Evolutionary conservation across 2,113 vertebrate species (phyloP).

Genomic region (Danionella cerebrum): DNA sequence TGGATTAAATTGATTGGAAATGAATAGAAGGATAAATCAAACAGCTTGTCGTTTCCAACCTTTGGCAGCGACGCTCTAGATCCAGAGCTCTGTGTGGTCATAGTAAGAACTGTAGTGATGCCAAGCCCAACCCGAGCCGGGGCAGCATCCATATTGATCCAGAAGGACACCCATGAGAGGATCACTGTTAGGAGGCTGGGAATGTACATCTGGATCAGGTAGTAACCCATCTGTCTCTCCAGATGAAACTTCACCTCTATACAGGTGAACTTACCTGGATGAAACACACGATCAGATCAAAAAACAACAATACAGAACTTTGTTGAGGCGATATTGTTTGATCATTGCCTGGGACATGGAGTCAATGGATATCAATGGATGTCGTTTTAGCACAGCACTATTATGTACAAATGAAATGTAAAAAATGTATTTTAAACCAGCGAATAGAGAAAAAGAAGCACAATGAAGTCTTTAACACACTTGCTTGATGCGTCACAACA

Average conservation of each 20-base stretch:
- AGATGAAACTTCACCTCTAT: conserved; percentile 94
- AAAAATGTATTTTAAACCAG: too few species aligned
- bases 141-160: conserved; percentile 94
- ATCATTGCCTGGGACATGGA: too few species aligned
- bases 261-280: conserved; percentile 87
- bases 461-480: too few species aligned
- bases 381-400: too few species aligned
- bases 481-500: too few species aligned
- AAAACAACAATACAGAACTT: too few species aligned
- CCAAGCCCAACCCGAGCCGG: conserved; percentile 86
- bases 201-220: conserved; percentile 97
- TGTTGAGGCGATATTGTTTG: too few species aligned
- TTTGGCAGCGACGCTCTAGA: conserved; percentile 89
- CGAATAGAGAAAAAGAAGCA: too few species aligned
- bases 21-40: too few species aligned
- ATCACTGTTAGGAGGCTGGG: conserved; percentile 90
- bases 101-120: conserved; percentile 92
- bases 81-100: conserved; percentile 92
- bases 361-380: too few species aligned
- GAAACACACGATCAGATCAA: conserved; percentile 7
- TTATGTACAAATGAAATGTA: too few species aligned
- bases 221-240: conserved; percentile 94
- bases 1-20: too few species aligned
- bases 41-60: conserved; percentile 50
- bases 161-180: conserved; percentile 93